Base-by-base conservation (phyloP, 2,888 invertebrate species). In the Eledone cirrhosa region DNA sequence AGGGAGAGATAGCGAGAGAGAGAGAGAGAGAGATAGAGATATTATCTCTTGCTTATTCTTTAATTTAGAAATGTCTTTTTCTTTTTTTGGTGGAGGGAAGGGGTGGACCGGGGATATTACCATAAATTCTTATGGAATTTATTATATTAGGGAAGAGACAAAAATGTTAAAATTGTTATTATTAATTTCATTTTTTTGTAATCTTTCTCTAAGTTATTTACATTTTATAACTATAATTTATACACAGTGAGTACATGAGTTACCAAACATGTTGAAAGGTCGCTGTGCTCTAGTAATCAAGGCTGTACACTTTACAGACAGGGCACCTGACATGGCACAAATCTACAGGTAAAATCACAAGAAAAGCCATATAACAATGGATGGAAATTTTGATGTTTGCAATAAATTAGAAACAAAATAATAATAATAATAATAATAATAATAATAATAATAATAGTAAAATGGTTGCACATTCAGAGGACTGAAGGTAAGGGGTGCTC, bases 361-460 rank as follows among this genome's bases (percentile, higher is more conserved):
- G 13, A 69, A 33, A 4, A 69, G 14, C 19, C 31, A 69, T 33
- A 2, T 41, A 75, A 27, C n/a, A 27, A 48, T 75, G 75, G 75
- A 75, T 75, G 75, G 75, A 75, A 75, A 47, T 75, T 33, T 75
- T 75, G 24, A 75, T 75, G 75, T 48, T 75, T 75, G 22, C 75
- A 75, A 75, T 75, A 75, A 75, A 75, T 75, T 48, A 75, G 19
- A 75, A 27, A 48, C 41, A 74, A 74, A 22, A 19, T 41, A n/a
- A n/a, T n/a, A n/a, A n/a, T n/a, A n/a, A n/a, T n/a, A n/a, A n/a
- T 53, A 53, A 63, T 63, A 63, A 63, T 63, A 63, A 11, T 11
- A 63, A 11, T 11, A 63, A 63, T 53, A 53, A 63, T 63, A 63
- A 63, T 63, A 63, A 11, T 11, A 63, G 7, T 11, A 63, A 63